phyloP scores from a whole-genome alignment of 1,140 invertebrate species.

The Pseudomyrmex pallidus region DNA sequence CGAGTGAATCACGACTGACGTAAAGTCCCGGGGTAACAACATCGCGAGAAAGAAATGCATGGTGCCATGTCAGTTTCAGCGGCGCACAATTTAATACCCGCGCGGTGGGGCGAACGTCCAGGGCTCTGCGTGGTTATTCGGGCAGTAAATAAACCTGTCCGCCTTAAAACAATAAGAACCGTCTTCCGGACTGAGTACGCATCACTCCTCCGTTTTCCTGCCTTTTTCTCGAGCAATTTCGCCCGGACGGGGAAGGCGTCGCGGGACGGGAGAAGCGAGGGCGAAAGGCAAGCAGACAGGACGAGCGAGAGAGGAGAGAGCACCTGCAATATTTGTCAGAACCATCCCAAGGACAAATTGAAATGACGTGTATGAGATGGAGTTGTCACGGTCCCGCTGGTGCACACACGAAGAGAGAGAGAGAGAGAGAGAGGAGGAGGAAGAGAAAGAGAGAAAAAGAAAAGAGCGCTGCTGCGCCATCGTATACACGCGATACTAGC shows the following conservation, averaged over 20 bases:
- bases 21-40: constrained; percentile 47
- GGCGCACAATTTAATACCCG: constrained; percentile 69
- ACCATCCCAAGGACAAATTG: constrained; percentile 77
- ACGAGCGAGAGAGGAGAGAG: constrained; percentile 62
- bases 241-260: constrained; percentile 48
- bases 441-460: not conserved
- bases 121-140: constrained; percentile 74
- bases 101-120: constrained; percentile 20
- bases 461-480: not conserved
- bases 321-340: constrained; percentile 77
- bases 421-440: too few species aligned
- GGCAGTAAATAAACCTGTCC: constrained; percentile 80
- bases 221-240: constrained; percentile 76
- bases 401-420: constrained; percentile 28
- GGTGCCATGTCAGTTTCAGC: constrained; percentile 54
- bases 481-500: constrained; percentile 32
- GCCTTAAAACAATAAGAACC: constrained; percentile 79
- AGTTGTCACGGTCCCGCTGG: constrained; percentile 65
- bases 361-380: constrained; percentile 76
- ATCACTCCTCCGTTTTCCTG: constrained; percentile 54
- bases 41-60: constrained; percentile 62
- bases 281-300: constrained; percentile 18
- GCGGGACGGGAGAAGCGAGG: not conserved
- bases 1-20: constrained; percentile 65
- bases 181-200: constrained; percentile 70